These are phyloP conservation scores for Meda fulgida DNA, from an alignment of 2,797 vertebrate species.

Conservation along the genomic window DNA sequence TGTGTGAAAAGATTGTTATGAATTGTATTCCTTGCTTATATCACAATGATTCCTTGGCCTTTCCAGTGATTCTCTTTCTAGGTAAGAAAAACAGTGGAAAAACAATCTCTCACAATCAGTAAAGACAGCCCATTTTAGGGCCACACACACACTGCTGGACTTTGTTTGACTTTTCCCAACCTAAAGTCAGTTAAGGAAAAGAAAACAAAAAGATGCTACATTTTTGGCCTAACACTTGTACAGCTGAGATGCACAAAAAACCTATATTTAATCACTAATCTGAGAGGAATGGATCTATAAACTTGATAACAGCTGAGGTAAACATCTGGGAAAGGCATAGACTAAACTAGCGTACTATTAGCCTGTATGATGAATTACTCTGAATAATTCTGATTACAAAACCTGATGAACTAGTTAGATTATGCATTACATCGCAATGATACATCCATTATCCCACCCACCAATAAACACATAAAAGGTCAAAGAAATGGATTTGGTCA, in stretches of 20 bases:
- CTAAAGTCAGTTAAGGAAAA: conserved; percentile 11
- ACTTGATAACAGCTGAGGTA: not conserved
- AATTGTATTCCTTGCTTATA: not conserved
- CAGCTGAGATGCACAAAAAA: conserved; percentile 1
- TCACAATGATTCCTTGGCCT: not conserved
- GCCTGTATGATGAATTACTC: not conserved
- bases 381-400: not conserved
- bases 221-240: conserved; percentile 7
- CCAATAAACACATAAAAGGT: not conserved
- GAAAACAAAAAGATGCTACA: not conserved
- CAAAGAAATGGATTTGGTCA: too few relatives aligned
- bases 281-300: conserved; percentile 3
- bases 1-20: not conserved
- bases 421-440: conserved; percentile 2
- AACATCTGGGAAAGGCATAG: not conserved
- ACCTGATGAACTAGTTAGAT: conserved; percentile 4
- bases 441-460: not conserved
- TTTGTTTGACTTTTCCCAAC: conserved; percentile 6
- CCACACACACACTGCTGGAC: conserved; percentile 20
- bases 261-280: conserved; percentile 14
- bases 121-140: not conserved
- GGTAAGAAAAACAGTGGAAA: not conserved
- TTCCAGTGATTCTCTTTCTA: not conserved
- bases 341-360: not conserved
- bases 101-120: not conserved